Percentiles rank a stretch among this genome's conserved stretches.
Conservation (phyloP, 2,888 invertebrate species). For the Hoplodrina ambigua region DNA sequence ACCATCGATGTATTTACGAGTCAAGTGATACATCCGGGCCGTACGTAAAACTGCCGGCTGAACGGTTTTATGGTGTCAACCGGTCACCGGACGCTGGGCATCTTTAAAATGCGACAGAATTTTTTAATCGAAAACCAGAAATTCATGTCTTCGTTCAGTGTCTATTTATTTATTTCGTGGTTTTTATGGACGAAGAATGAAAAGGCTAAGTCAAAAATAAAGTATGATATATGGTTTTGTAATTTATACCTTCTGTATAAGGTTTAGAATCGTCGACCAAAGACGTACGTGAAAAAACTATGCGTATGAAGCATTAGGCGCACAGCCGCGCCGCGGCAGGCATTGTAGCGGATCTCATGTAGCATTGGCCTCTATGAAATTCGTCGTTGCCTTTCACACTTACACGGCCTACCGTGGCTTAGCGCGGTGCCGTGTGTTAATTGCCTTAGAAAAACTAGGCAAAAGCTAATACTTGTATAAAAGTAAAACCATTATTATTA, state of each 20-base stretch:
- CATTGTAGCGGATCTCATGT: too few relatives aligned
- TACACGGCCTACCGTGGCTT: too few relatives aligned
- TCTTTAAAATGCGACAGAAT: constrained; percentile 23
- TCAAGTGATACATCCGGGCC: constrained; percentile 62
- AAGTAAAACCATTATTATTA: not conserved
- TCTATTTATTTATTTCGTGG: not conserved
- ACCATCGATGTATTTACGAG: constrained; percentile 71
- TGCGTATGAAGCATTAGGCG: too few relatives aligned
- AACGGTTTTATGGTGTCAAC: constrained; percentile 61
- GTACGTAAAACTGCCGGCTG: constrained; percentile 56
- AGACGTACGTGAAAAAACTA: too few relatives aligned
- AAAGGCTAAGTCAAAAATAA: not conserved
- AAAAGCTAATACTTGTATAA: not conserved
- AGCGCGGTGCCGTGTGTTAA: too few relatives aligned
- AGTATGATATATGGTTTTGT: not conserved
- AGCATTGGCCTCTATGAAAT: too few relatives aligned
- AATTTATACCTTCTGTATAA: not conserved
- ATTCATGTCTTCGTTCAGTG: constrained; percentile 6
- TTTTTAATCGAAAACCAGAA: constrained; percentile 37
- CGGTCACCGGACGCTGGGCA: constrained; percentile 4
- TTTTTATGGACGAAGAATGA: not conserved
- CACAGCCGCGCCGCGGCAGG: too few relatives aligned
- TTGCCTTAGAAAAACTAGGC: too few relatives aligned
- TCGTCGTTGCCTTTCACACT: too few relatives aligned
- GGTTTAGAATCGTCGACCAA: too few relatives aligned